Percentiles rank a stretch among this genome's conserved stretches.
These are phyloP conservation scores for Sparidentex hasta DNA, from an alignment of 2,797 vertebrate genomes.

Conservation along the genomic window DNA sequence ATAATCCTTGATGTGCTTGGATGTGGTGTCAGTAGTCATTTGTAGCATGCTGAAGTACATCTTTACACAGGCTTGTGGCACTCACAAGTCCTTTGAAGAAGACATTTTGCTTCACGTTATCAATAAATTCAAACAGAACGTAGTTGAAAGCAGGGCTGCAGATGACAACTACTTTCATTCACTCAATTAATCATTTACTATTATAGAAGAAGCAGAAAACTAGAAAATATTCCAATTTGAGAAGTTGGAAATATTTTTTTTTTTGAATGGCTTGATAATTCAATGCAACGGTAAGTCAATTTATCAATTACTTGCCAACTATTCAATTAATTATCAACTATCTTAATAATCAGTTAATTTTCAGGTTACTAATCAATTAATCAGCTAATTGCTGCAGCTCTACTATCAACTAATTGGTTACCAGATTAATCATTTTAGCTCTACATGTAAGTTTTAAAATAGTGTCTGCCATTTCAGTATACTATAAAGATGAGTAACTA, in stretches of 20 bases:
- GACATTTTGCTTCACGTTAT: constrained; percentile 17
- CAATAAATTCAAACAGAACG: constrained; percentile 3
- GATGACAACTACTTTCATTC: too few species aligned
- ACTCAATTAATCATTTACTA: not conserved
- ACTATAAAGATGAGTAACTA: constrained; percentile 3
- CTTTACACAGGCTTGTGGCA: constrained; percentile 70
- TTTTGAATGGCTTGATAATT: not conserved
- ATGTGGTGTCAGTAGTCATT: constrained; percentile 79
- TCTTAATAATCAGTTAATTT: too few species aligned
- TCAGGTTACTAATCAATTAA: too few species aligned
- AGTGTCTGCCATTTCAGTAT: constrained; percentile 3
- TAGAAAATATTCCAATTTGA: not conserved
- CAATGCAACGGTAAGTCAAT: too few species aligned
- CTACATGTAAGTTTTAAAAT: not conserved
- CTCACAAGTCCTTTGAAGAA: constrained; percentile 31
- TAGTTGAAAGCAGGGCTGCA: not conserved
- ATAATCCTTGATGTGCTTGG: constrained; percentile 88
- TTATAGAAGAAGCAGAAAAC: not conserved
- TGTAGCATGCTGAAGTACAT: constrained; percentile 69
- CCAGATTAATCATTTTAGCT: not conserved
- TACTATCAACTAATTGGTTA: not conserved
- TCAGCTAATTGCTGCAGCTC: too few species aligned
- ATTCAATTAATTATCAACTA: too few species aligned
- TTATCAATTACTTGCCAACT: too few species aligned
- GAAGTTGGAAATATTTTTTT: not conserved